phyloP scores from a whole-genome alignment of 2,888 invertebrate species.

The Argyresthia goedartella region DNA sequence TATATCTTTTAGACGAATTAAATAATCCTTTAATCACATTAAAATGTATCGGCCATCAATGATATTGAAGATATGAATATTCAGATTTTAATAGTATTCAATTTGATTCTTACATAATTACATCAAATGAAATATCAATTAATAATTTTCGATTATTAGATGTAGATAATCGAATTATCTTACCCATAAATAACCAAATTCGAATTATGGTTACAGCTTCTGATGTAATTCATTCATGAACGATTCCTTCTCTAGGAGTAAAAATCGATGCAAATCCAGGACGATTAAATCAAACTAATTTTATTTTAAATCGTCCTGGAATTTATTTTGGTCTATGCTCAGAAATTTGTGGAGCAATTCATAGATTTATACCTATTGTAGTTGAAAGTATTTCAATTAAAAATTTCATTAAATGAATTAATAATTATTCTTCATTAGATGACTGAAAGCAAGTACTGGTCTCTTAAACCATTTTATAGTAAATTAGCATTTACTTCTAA shows the following conservation, averaged over 20 bases:
- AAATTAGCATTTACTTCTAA: no score
- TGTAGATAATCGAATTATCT: conserved; percentile 72
- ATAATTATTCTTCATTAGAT: no score
- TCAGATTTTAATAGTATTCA: conserved; percentile 71
- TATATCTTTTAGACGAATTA: conserved; percentile 75
- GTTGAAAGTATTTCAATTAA: conserved; percentile 74
- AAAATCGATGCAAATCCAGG: conserved; percentile 77
- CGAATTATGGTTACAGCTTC: conserved; percentile 73
- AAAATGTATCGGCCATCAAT: conserved; percentile 77
- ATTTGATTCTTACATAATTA: conserved; percentile 75
- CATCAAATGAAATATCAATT: conserved; percentile 30
- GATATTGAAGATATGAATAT: conserved; percentile 78
- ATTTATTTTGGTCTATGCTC: conserved; percentile 83
- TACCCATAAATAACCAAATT: conserved; percentile 74
- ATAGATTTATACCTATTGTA: conserved; percentile 84
- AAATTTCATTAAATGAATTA: no score
- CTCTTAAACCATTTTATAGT: no score
- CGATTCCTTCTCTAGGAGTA: conserved; percentile 72
- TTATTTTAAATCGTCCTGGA: conserved; percentile 74
- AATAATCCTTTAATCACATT: conserved; percentile 69
- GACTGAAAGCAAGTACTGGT: no score
- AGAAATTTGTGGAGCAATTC: conserved; percentile 85
- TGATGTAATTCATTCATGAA: conserved; percentile 78
- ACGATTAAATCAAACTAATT: conserved; percentile 74
- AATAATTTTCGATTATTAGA: conserved; percentile 72